Base-by-base conservation (phyloP, 2,797 vertebrate genomes). In the Urocyon cinereoargenteus region DNA sequence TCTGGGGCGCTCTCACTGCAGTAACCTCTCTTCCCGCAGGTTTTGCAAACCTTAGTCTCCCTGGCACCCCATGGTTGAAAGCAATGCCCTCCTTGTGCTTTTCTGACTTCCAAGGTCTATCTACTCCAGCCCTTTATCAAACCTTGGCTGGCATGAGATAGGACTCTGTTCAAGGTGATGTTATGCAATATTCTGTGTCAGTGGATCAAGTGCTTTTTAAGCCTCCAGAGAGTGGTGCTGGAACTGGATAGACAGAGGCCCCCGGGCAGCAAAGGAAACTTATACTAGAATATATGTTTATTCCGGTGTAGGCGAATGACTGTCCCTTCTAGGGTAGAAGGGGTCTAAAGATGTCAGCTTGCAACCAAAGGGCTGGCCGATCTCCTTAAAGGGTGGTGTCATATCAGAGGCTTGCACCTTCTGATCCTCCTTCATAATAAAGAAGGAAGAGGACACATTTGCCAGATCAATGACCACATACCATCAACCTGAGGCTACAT, bases 401-500 rank as follows among this genome's bases (percentile, higher is more conserved):
- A 14, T 9, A 7, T 28, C 49, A 34, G 28, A 21, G n/a, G 22
- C 7, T 72, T 45, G 40, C 2, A 6, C 1, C 10, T 75, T 75
- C 85, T 55, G 15, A 45, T 53, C 40, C 22, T 36, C 21, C 55
- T 81, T 73, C 79, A 31, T 84, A 19, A 31, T 22, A 16, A 70
- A 26, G 55, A 57, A 49, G 61, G 53, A 45, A 31, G 66, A 57
- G 31, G 77, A 62, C 55, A 18, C 16, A 8, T 10, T 49, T 24
- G 5, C 31, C 45, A 12, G 62, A 26, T 49, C 53, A 70, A 1
- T 62, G 77, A 4, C 68, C 26, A 6, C 0, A 66, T 10, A 10
- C 19, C 11, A 4, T 3, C 0, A 7, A 0, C 19, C 73, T 15
- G 36, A 18, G 31, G 49, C 57, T 36, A 61, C 0, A 10, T 18